A percentile compares a stretch with the other conserved stretches of the same genome.
These are phyloP conservation scores for Solen grandis DNA, from an alignment of 1,140 invertebrate genomes.

Conservation along the genomic window DNA sequence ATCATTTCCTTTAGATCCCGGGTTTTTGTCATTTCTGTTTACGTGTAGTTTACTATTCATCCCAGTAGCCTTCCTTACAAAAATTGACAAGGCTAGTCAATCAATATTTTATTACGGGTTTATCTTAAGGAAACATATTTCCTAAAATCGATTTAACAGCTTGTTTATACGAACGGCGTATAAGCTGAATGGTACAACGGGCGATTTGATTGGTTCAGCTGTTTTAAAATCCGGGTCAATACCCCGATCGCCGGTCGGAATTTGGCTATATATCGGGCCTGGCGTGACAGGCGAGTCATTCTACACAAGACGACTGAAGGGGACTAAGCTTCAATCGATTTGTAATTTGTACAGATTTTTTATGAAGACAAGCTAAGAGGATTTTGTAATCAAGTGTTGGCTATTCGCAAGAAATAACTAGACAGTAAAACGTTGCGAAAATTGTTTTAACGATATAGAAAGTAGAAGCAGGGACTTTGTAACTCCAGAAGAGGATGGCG, in stretches of 20 bases:
- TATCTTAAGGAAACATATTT: conserved; percentile 47
- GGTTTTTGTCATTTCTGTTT: too few species aligned
- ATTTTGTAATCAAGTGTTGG: neutral
- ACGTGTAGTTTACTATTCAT: too few species aligned
- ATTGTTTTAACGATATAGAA: neutral
- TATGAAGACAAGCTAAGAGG: neutral
- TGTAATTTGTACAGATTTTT: conserved; percentile 18
- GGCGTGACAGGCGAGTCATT: neutral
- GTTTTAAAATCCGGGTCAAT: conserved; percentile 16
- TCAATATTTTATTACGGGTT: conserved; percentile 39
- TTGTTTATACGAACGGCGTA: conserved; percentile 25
- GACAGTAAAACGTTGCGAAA: neutral
- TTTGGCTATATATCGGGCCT: conserved; percentile 40
- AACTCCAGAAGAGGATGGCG: conserved; percentile 7
- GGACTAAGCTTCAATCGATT: conserved; percentile 26
- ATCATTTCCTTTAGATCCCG: too few species aligned
- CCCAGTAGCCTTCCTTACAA: too few species aligned
- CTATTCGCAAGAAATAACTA: neutral
- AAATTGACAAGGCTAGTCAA: too few species aligned
- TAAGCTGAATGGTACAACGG: neutral
- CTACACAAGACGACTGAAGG: neutral
- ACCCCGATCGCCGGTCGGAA: neutral
- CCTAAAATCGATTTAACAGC: conserved; percentile 20
- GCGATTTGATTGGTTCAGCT: conserved; percentile 32
- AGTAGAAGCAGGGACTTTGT: neutral